phyloP scores from a whole-genome alignment of 2,888 invertebrate genomes.

The Cyclophora albipunctata region DNA sequence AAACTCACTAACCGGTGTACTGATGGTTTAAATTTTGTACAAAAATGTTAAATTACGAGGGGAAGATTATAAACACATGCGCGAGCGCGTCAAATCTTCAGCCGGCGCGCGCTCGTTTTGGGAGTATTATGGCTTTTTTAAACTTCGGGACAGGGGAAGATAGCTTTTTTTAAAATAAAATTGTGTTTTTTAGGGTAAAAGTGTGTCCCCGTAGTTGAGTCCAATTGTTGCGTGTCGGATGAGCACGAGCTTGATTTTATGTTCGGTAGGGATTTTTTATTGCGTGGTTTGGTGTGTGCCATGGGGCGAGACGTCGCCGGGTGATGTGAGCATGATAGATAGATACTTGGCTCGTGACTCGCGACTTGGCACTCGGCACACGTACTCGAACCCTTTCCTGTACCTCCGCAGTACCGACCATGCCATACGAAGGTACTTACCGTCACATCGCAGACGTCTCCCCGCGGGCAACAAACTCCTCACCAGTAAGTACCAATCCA shows the following conservation, averaged over 20 bases:
- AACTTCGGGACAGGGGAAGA: conserved; percentile 58
- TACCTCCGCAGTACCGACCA: background rate
- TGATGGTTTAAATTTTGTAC: conserved; percentile 56
- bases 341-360: conserved; percentile 18
- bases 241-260: conserved; percentile 72
- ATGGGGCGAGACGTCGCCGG: conserved; percentile 28
- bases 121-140: conserved; percentile 70
- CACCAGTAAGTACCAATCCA: conserved; percentile 7
- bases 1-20: conserved; percentile 58
- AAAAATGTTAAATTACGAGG: conserved; percentile 68
- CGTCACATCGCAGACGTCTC: conserved; percentile 23
- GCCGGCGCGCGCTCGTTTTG: conserved; percentile 67
- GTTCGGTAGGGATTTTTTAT: conserved; percentile 69
- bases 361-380: conserved; percentile 33
- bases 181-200: conserved; percentile 65
- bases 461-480: conserved; percentile 25
- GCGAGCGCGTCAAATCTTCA: conserved; percentile 75
- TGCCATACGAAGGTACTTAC: conserved; percentile 9
- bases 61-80: conserved; percentile 73
- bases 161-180: conserved; percentile 69
- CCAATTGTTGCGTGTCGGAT: conserved; percentile 75
- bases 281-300: conserved; percentile 64
- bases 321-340: conserved; percentile 33
- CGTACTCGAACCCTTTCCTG: conserved; percentile 41
- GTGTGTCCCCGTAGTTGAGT: conserved; percentile 63